Conservation (phyloP, 1,140 invertebrate species). For the Ylistrum balloti region DNA sequence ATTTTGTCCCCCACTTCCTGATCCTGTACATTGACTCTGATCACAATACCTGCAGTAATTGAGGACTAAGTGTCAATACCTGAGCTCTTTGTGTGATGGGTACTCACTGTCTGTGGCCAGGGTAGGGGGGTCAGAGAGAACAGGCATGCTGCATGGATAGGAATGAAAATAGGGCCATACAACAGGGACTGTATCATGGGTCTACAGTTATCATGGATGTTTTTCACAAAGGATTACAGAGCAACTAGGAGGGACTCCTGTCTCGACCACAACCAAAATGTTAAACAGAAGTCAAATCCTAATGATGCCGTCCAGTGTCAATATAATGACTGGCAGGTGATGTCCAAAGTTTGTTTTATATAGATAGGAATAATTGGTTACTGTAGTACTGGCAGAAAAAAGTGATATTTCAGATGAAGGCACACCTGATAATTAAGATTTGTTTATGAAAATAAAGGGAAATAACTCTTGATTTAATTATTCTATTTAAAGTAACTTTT, state of each 20-base stretch:
- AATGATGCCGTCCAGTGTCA: background rate
- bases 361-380: too few relatives aligned
- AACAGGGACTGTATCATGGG: slow-evolving; percentile 20
- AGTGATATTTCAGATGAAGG: too few relatives aligned
- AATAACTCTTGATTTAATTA: too few relatives aligned
- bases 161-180: background rate
- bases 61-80: background rate
- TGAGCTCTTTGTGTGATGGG: background rate
- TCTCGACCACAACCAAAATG: background rate
- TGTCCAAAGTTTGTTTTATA: background rate
- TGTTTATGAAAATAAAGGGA: too few relatives aligned
- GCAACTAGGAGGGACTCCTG: background rate
- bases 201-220: background rate
- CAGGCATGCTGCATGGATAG: background rate
- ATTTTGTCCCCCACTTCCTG: background rate
- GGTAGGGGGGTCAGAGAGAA: background rate
- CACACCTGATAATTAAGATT: too few relatives aligned
- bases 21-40: background rate
- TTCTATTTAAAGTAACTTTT: too few relatives aligned
- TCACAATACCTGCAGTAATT: background rate
- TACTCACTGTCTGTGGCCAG: background rate
- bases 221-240: background rate
- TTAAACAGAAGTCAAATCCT: background rate
- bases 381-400: too few relatives aligned
- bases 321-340: background rate